Percentiles rank a stretch among this genome's conserved stretches.
phyloP scores from a whole-genome alignment of 2,113 vertebrate species.

The Meriones unguiculatus region DNA sequence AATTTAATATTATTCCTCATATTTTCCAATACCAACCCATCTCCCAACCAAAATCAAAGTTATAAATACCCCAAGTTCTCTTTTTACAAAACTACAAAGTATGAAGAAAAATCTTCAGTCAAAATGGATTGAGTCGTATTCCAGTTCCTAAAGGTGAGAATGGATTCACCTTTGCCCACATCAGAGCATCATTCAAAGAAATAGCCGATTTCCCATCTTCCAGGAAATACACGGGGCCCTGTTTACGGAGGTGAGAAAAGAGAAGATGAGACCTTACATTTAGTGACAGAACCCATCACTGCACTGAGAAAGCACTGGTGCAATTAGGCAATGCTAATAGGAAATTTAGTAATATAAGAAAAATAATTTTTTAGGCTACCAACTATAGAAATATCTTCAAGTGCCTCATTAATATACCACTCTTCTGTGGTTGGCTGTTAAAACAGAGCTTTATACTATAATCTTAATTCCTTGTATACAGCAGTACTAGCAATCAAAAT shows the following conservation, averaged over 20 bases:
- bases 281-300: slow-evolving; percentile 6
- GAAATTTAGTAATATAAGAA: background rate
- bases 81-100: slow-evolving; percentile 42
- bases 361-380: background rate
- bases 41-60: slow-evolving; percentile 61
- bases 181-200: slow-evolving; percentile 97
- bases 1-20: slow-evolving; percentile 35
- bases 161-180: slow-evolving; percentile 99
- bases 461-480: slow-evolving; percentile 31
- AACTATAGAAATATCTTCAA: slow-evolving; percentile 28
- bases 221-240: slow-evolving; percentile 97
- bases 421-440: background rate
- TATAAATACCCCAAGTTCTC: slow-evolving; percentile 54
- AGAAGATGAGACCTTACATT: slow-evolving; percentile 18
- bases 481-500: background rate
- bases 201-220: slow-evolving; percentile 97
- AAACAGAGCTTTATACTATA: slow-evolving; percentile 27
- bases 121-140: slow-evolving; percentile 97
- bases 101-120: slow-evolving; percentile 76
- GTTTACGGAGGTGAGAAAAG: slow-evolving; percentile 38
- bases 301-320: background rate
- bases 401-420: background rate
- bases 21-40: background rate
- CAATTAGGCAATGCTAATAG: background rate
- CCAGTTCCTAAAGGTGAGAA: slow-evolving; percentile 98